Base-by-base conservation (phyloP, 2,113 vertebrate genomes). In the Rhinogobius similis region DNA sequence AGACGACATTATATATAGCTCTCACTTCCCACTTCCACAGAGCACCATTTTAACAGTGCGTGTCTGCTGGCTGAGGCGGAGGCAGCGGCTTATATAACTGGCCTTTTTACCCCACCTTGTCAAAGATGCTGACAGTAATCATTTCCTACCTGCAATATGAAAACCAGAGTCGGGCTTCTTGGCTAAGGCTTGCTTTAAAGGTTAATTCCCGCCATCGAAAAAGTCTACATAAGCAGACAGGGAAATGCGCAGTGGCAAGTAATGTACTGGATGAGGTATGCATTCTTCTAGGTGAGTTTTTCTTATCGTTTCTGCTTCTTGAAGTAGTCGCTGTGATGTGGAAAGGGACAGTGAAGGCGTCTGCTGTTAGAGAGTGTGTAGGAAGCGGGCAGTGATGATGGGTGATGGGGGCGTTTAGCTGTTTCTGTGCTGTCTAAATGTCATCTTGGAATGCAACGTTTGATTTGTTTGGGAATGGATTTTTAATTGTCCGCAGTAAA, bases 401-500 rank as follows among this genome's bases (percentile, higher is more conserved):
- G 88, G 83, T 90, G 72, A 87, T 83, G 36, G 63, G 80, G 73
- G 77, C n/a, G n/a, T n/a, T n/a, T n/a, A n/a, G n/a, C n/a, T n/a
- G 79, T 65, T 81, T 68, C 75, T 52, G 85, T 75, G 73, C 66
- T 26, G 20, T 50, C 46, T 21, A 50, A 50, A 50, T 50, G 46
- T 21, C 46, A 50, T n/a, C 20, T 50, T 50, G 46, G 46, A 50
- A 50, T 50, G 21, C 20, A 50, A 9, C 9, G 20, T n/a, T 48
- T n/a, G 5, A 18, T n/a, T n/a, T 48, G 20, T 48, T 48, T 48
- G 16, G 14, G 14, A 44, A 44, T 9, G 13, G 14, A 46, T 46
- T 48, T 48, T 48, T n/a, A n/a, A 9, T n/a, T 21, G 46, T 4
- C 43, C 2, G 5, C 16, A 46, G 44, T 20, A 4, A 46, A 46